Evolutionary conservation across 2,113 vertebrate species (phyloP), one percentile per base, ranked within the genome.

Genomic region (Blennius ocellaris): DNA sequence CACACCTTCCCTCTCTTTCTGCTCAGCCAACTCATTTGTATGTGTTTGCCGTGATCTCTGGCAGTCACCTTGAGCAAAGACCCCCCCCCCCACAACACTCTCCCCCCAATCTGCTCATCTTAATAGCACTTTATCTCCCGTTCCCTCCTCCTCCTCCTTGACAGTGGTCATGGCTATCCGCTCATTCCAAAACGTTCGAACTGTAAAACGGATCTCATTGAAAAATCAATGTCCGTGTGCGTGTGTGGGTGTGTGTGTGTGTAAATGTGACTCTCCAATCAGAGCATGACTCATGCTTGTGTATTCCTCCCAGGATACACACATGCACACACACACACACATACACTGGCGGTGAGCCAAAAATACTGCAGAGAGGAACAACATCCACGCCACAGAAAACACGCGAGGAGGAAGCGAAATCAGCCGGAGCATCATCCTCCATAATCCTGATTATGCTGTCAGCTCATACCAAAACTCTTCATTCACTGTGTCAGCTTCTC

Each of bases 41-140:
- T 89, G 82, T 85, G 75, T 67, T 83, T 69, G 84, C 53, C 0
- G 76, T 80, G 74, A 77, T 90, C 88, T 77, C 47, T 5, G 2
- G 69, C 83, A 87, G 90, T 93, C 91, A 93, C 90, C 90, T 93
- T 93, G 90, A 86, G 73, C 75, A 69, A 81, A 70, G 11, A 7
- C 61, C 55, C 56, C 65, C 11, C 39, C 21, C 21, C 21, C 21
- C 21, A 2, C 21, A 30, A 30, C 21, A 4, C 21, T 30, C 21
- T 30, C 21, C 21, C 47, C 51, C 53, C 40, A 64, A 86, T 91
- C 78, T 67, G 73, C 69, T 78, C 82, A 88, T 91, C 87, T 88
- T 86, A 89, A 90, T 82, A 87, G 77, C 63, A 67, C 82, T 86
- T 89, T 89, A 86, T 90, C 85, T 83, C 58, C 40, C 54, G 41